Evolutionary conservation across 2,888 invertebrate genomes (phyloP).

Genomic region (Drosophila fungiperda): DNA sequence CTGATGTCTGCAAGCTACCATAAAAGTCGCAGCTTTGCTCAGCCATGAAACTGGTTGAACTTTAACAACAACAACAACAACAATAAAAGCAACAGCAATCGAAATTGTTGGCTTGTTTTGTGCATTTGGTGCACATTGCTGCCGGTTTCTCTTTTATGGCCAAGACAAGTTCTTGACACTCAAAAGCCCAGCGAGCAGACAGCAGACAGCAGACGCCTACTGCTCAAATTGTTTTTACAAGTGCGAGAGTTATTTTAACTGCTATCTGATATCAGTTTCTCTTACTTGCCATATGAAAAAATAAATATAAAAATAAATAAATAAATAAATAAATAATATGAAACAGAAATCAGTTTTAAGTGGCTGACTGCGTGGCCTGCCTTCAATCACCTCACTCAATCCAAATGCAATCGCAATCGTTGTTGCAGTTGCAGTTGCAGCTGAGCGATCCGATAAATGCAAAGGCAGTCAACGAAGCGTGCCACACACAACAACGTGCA

Average conservation of each 20-base stretch:
- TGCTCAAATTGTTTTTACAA: conserved; percentile 31
- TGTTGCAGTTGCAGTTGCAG: conserved; percentile 52
- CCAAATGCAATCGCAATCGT: conserved; percentile 42
- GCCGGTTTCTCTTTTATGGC: conserved; percentile 79
- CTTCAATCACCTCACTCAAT: conserved; percentile 37
- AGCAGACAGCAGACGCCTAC: conserved; percentile 41
- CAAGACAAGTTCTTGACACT: conserved; percentile 80
- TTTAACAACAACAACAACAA: conserved; percentile 47
- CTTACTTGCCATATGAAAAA: background rate
- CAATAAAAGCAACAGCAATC: conserved; percentile 18
- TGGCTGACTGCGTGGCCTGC: conserved; percentile 22
- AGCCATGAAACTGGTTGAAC: conserved; percentile 64
- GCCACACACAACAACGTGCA: conserved; percentile 56
- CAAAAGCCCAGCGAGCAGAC: conserved; percentile 68
- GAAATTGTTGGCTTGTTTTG: conserved; percentile 46
- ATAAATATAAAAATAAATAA: background rate
- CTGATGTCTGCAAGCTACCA: conserved; percentile 77
- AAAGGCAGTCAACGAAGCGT: conserved; percentile 70
- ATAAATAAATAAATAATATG: background rate
- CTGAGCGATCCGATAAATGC: conserved; percentile 64
- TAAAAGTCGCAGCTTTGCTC: conserved; percentile 53
- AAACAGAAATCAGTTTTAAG: conserved; percentile 31
- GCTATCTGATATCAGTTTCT: conserved; percentile 15
- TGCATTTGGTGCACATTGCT: conserved; percentile 79
- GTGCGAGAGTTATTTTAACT: conserved; percentile 23